Evolutionary conservation across 2,888 invertebrate genomes (phyloP).

Genomic region (Rotaria macrura): DNA sequence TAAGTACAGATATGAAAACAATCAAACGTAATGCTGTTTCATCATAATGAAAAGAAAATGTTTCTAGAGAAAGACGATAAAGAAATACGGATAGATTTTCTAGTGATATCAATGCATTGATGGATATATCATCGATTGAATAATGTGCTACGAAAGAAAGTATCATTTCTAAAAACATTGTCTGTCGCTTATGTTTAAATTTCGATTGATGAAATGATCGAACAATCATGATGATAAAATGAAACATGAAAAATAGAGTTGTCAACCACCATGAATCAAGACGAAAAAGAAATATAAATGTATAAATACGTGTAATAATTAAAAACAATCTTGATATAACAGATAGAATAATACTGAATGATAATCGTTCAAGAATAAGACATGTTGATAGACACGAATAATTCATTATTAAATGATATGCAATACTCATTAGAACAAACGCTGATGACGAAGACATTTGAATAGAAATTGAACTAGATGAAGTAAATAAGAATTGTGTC

Average conservation of each 20-base stretch:
- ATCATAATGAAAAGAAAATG: background rate
- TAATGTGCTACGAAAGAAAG: background rate
- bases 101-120: background rate
- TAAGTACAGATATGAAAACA: background rate
- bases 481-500: background rate
- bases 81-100: background rate
- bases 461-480: background rate
- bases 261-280: background rate
- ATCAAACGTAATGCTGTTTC: background rate
- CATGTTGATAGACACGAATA: background rate
- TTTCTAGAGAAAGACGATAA: background rate
- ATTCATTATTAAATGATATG: background rate
- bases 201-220: background rate
- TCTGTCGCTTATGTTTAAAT: background rate
- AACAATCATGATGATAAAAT: background rate
- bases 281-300: background rate
- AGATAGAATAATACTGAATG: background rate
- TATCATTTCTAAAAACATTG: background rate
- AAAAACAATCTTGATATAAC: background rate
- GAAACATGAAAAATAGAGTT: background rate
- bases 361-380: background rate
- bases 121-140: background rate
- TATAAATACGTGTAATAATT: background rate
- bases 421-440: background rate
- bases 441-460: background rate